Percentiles rank a stretch among this genome's conserved stretches.
These are phyloP conservation scores for Schizotus pectinicornis DNA, from an alignment of 2,888 invertebrate genomes.

Conservation along the genomic window DNA sequence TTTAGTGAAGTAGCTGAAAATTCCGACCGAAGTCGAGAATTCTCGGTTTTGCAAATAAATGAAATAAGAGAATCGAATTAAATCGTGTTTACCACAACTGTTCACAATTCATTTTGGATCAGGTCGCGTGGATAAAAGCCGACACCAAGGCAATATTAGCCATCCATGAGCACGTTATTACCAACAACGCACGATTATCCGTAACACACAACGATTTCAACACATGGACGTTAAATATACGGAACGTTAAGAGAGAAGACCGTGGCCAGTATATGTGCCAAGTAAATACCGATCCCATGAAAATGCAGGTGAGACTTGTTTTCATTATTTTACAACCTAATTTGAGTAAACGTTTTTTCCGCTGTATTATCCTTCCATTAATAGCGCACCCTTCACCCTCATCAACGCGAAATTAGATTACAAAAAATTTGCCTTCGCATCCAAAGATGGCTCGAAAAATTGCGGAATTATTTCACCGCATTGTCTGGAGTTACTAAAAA, in stretches of 20 bases:
- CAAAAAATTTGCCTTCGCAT: too few species aligned
- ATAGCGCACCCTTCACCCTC: too few species aligned
- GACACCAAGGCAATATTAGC: slow-evolving; percentile 92
- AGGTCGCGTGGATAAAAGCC: slow-evolving; percentile 96
- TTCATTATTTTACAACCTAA: slow-evolving; percentile 10
- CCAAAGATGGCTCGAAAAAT: too few species aligned
- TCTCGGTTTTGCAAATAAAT: slow-evolving; percentile 26
- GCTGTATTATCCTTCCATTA: too few species aligned
- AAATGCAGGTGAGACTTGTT: slow-evolving; percentile 78
- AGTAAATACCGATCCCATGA: slow-evolving; percentile 94
- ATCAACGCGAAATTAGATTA: too few species aligned
- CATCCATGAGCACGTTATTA: slow-evolving; percentile 92
- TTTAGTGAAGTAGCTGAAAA: background rate
- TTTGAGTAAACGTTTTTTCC: too few species aligned
- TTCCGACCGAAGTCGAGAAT: background rate
- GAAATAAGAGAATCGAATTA: slow-evolving; percentile 41
- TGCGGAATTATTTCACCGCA: too few species aligned
- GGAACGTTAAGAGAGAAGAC: slow-evolving; percentile 84
- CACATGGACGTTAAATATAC: slow-evolving; percentile 91
- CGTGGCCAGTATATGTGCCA: slow-evolving; percentile 94
- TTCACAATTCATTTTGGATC: slow-evolving; percentile 51
- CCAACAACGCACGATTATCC: slow-evolving; percentile 86
- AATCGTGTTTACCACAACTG: slow-evolving; percentile 41
- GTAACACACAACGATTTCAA: slow-evolving; percentile 92
- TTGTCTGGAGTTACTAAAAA: too few species aligned